Evolutionary conservation across 1,140 invertebrate species (phyloP), one percentile per base, ranked within the genome.

Genomic region (Drosophila neocordata): DNA sequence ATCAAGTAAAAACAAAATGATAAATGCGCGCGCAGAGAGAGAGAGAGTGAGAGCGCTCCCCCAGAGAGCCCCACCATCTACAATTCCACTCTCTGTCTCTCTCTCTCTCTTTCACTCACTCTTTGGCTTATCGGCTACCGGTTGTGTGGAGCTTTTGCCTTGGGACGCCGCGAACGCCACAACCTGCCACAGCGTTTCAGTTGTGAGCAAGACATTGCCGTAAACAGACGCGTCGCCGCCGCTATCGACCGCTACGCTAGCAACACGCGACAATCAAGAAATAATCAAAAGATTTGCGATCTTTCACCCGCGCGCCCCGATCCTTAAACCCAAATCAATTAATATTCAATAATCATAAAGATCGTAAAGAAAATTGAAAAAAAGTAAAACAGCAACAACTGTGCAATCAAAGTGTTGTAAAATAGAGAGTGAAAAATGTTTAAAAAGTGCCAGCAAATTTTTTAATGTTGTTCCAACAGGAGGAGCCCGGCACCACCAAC

Each of bases 1-100:
- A 62, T 63, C 68, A 65, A 76, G 75, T 83, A 73, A 87, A 88
- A 87, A 87, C 83, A 88, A 87, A 87, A 68, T 88, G 72, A 52
- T 7, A 88, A 88, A 88, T 65, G 59, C 51, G 63, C 68, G 74
- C 13, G 41, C 34, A 15, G 65, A 48, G 35, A 51, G 5, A 31
- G 27, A 31, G 27, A 31, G 5, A 3, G 57, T 37, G 59, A 44
- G 73, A 72, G 64, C 63, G 70, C 59, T 73, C 56, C 13, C 22
- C 31, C 13, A 48, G 15, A 48, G 41, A 48, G 41, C 41, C 41
- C 41, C 41, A 48, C 41, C 13, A 48, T 20, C 8, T 4, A 48
- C 41, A 11, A 2, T 20, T 15, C n/a, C 6, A 9, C 57, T 74
- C 55, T 61, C 51, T 51, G 20, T 13, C 9, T 0, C 7, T 3